Base-by-base conservation (phyloP, 2,113 vertebrate species). In the Corythoichthys haematopterus region DNA sequence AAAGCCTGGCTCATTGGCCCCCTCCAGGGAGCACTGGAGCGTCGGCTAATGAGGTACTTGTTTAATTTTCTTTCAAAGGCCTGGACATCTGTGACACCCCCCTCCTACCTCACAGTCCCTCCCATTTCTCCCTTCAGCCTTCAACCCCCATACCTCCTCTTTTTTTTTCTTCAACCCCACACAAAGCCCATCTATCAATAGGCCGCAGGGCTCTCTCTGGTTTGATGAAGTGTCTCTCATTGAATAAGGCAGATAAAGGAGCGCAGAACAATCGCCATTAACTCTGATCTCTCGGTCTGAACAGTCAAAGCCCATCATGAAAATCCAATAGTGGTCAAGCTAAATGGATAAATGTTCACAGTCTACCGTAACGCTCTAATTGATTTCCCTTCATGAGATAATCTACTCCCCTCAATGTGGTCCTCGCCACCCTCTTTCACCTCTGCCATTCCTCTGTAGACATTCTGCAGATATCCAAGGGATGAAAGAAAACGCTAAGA, bases 31-130 rank as follows among this genome's bases (percentile, higher is more conserved):
- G 94, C 94, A 94, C 89, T 95, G 94, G 94, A 95, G 95, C 95
- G 91, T 94, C 93, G 92, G 89, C 94, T 98, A 98, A 98, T 97
- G 95, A 98, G 96, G 95, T 95, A 98, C 96, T 98, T 98, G 96
- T 98, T 98, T 98, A 97, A 98, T 98, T 98, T 98, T 94, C 95
- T 94, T 97, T 97, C 95, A 98, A 96, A 98, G 94, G 91, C 92
- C 92, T 73, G 95, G 95, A 97, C 96, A 98, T 98, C 96, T 98
- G 96, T 95, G 95, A 96, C 94, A 94, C 92, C 90, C 92, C 91
- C 90, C 47, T 9, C 57, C 59, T 43, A 58, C 71, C 71, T 75
- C 73, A 48, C 45, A 10, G 69, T 64, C 77, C 83, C 72, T 61
- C 71, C 81, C 46, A 40, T 73, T 79, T 74, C 75, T 67, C 76